These are phyloP conservation scores for Smutsia gigantea DNA, from an alignment of 2,797 vertebrate genomes.

Conservation along the genomic window DNA sequence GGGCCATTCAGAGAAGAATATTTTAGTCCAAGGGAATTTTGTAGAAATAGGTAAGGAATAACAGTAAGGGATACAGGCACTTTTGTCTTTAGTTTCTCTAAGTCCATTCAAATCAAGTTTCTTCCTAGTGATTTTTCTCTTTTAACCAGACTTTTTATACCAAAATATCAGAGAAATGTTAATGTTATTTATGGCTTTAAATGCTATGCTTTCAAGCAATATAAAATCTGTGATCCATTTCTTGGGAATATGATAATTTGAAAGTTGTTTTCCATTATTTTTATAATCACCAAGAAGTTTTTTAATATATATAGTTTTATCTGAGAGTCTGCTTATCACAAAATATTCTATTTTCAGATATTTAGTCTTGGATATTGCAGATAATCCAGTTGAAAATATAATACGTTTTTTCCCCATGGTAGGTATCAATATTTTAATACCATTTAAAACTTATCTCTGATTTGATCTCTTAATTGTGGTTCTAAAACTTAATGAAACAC, in stretches of 20 bases:
- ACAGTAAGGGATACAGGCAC: neutral
- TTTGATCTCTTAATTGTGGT: slow-evolving; percentile 8
- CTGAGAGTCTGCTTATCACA: slow-evolving; percentile 64
- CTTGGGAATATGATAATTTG: slow-evolving; percentile 10
- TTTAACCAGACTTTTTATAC: slow-evolving; percentile 39
- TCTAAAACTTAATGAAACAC: neutral
- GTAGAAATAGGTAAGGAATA: slow-evolving; percentile 5
- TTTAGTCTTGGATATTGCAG: slow-evolving; percentile 99
- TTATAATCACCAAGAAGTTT: slow-evolving; percentile 38
- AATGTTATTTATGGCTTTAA: slow-evolving; percentile 47
- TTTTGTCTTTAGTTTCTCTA: slow-evolving; percentile 17
- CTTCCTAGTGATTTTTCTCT: neutral
- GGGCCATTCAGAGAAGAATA: neutral
- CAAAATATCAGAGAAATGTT: slow-evolving; percentile 28
- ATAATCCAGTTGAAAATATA: slow-evolving; percentile 99
- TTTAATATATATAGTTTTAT: neutral
- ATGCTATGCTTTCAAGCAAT: neutral
- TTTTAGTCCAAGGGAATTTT: slow-evolving; percentile 10
- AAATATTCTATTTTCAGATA: slow-evolving; percentile 90
- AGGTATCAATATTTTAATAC: slow-evolving; percentile 82
- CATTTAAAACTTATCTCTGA: slow-evolving; percentile 55
- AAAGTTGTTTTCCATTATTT: slow-evolving; percentile 62
- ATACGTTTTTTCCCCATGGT: slow-evolving; percentile 98
- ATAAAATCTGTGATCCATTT: slow-evolving; percentile 2
- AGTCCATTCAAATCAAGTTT: neutral